A percentile compares a stretch with the other conserved stretches of the same genome.
Evolutionary conservation across 2,797 vertebrate species (phyloP).

Genomic region (Falco berigora): DNA sequence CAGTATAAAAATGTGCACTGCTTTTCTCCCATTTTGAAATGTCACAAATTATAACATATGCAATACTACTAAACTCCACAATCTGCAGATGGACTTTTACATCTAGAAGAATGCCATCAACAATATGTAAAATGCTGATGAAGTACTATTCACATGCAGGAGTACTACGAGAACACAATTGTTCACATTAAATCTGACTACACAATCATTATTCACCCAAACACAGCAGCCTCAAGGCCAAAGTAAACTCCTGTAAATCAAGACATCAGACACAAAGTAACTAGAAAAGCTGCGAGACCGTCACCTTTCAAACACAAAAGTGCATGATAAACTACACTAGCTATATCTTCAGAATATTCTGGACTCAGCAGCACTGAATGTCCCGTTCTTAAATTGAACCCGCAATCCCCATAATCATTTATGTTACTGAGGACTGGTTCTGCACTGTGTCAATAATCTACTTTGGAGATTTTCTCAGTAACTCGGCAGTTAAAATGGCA

Average conservation of each 20-base stretch:
- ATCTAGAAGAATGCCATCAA: neutral
- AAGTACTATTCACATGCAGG: neutral
- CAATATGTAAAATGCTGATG: neutral
- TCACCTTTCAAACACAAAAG: neutral
- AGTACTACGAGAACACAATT: neutral
- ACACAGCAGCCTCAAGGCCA: neutral
- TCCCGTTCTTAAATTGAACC: neutral
- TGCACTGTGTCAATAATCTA: neutral
- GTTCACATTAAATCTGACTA: neutral
- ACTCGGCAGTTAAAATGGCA: neutral
- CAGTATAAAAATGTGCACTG: neutral
- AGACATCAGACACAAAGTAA: neutral
- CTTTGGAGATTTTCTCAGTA: neutral
- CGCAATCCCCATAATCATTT: neutral
- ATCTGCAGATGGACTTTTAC: neutral
- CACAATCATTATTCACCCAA: rapidly evolving
- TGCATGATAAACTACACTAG: neutral
- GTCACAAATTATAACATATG: neutral
- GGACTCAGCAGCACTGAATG: neutral
- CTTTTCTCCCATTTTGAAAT: neutral
- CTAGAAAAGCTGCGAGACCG: neutral
- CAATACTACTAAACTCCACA: neutral
- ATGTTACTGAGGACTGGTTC: neutral
- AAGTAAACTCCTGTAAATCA: neutral
- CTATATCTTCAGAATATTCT: neutral